Base-by-base conservation (phyloP, 2,888 invertebrate genomes). In the Bedellia somnulentella region DNA sequence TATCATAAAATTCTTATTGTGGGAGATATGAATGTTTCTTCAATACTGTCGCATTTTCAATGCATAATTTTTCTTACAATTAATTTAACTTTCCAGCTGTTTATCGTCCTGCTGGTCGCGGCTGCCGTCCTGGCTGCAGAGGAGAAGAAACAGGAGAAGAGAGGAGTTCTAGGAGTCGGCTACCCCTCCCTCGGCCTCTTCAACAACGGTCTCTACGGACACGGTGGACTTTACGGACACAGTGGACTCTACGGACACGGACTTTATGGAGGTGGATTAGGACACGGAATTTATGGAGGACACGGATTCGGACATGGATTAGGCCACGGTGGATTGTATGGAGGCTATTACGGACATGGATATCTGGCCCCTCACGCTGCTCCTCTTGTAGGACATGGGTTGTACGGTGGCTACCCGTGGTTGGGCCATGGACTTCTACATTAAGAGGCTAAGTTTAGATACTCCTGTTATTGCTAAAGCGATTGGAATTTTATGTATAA, bases 91-190 rank as follows among this genome's bases (percentile, higher is more conserved):
- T 13, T 21, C 8, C 49, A 73, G 71, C 37, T 68, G 42, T 64
- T 58, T 39, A 43, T 66, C 10, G 37, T 71, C 32, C 44, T 71
- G 34, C 37, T 73, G 45, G 52, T 52, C 22, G 55, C 46, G 11
- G 64, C 53, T 16, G 10, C 13, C 9, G 24, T 15, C 12, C 5
- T 16, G 8, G 31, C 29, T 10, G 18, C 25, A 4, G 34, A 31
- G 10, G 34, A 34, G 16, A 34, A 34, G 31, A 24, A 31, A 22
- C 27, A 11, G 16, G 31, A 34, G 23, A 34, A 34, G 26, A 15
- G 34, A 9, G 34, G 34, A 2, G 24, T 29, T 5, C 25, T 31
- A 18, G 38, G 38, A 5, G 35, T 40, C 25, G 46, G 45, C 1
- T 38, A 51, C 3, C 18, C 18, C 5, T 18, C 18, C 0, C 35